Base-by-base conservation (phyloP, 2,113 vertebrate genomes). In the Phyllostomus discolor region DNA sequence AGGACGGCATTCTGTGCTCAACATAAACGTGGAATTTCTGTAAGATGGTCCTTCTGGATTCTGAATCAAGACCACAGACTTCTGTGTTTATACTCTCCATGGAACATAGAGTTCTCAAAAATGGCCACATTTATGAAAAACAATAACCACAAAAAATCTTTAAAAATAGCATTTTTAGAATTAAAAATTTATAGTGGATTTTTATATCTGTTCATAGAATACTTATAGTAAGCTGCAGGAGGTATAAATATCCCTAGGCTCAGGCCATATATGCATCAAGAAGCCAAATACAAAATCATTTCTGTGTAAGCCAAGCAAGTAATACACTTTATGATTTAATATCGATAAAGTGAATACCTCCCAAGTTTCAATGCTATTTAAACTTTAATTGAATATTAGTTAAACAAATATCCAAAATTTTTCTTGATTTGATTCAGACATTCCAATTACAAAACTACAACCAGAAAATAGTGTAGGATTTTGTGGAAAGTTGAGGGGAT, bases 391-490 rank as follows among this genome's bases (percentile, higher is more conserved):
- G 81, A 86, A 89, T 92, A 86, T 10, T 59, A 78, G 54, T 83
- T 94, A 95, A 83, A 87, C 22, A 72, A 83, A 92, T 94, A 88
- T 33, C 41, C 33, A 22, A 72, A 95, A 78, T 16, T 20, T 95
- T 57, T 91, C 50, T 54, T 82, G 52, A 89, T 43, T 41, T 50
- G 16, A 87, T 69, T 70, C 66, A 52, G 62, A 69, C 16, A 54
- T 52, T 70, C 48, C n/a, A 28, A 1, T 48, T 94, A 7, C 1
- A 6, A 97, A 97, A 97, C 91, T 70, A 81, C 92, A 95, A 79
- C 38, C 50, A 92, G 54, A 82, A 93, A 93, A 84, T 81, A 85
- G 54, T 38, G 64, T 59, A 95, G 94, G 92, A 73, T 97, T 96
- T 97, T 90, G 9, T 52, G 67, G 85, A 84, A 90, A 92, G 91